Evolutionary conservation across 1,140 invertebrate genomes (phyloP).

Genomic region (Trichonephila clavipes): DNA sequence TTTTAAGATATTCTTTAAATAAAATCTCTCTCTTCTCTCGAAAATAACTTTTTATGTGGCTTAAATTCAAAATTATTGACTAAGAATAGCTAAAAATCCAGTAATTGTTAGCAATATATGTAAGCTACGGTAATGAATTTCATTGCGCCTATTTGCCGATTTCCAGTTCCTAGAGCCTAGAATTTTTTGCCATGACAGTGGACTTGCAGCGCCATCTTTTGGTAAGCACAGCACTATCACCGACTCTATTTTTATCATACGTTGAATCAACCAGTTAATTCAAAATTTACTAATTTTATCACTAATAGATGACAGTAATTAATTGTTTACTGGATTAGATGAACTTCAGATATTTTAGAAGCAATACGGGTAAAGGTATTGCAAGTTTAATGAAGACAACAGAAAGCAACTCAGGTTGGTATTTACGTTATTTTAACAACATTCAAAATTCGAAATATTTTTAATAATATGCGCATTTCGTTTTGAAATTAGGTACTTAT

Average conservation of each 20-base stretch:
- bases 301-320: neutral
- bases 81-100: too few relatives aligned
- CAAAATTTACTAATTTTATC: neutral
- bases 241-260: neutral
- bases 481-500: neutral
- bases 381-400: neutral
- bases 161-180: neutral
- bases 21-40: too few relatives aligned
- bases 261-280: neutral
- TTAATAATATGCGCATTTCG: neutral
- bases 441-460: neutral
- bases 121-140: too few relatives aligned
- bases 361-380: neutral
- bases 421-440: neutral
- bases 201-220: conserved; percentile 50
- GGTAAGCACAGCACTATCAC: neutral
- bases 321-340: neutral
- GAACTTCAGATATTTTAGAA: neutral
- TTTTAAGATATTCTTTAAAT: too few relatives aligned
- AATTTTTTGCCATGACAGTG: neutral
- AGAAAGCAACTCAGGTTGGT: neutral
- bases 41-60: too few relatives aligned
- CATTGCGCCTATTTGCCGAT: neutral
- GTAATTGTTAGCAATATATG: neutral
- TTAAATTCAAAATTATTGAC: too few relatives aligned